These are phyloP conservation scores for Serranus cabrilla DNA, from an alignment of 2,797 vertebrate genomes.

Conservation along the genomic window DNA sequence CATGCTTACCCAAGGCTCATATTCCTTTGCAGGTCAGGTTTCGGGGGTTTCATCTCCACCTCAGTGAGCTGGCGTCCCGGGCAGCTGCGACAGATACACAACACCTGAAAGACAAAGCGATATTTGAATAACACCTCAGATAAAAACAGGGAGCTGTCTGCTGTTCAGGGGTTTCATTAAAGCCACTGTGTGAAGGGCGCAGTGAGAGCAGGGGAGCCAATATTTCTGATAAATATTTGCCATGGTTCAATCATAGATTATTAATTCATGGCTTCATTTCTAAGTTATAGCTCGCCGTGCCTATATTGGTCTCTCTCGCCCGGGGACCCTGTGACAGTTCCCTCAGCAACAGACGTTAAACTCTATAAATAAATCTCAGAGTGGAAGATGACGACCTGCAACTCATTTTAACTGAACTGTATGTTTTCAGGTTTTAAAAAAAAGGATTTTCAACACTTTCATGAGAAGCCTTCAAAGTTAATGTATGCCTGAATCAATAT, in stretches of 20 bases:
- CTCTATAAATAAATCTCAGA: slow-evolving; percentile 47
- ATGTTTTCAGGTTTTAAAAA: neutral
- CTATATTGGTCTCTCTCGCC: slow-evolving; percentile 23
- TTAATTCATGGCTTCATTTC: slow-evolving; percentile 62
- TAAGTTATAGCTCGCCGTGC: slow-evolving; percentile 30
- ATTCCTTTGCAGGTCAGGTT: slow-evolving; percentile 18
- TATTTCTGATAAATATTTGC: slow-evolving; percentile 59
- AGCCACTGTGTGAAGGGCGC: slow-evolving; percentile 3
- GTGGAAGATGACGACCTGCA: neutral
- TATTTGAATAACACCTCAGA: slow-evolving; percentile 53
- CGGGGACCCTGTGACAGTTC: slow-evolving; percentile 30
- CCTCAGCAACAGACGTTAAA: slow-evolving; percentile 49
- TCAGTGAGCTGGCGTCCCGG: neutral
- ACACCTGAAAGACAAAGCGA: slow-evolving; percentile 26
- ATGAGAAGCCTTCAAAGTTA: slow-evolving; percentile 18
- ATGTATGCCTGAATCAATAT: slow-evolving; percentile 27
- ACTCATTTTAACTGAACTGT: neutral
- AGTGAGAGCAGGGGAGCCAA: slow-evolving; percentile 25
- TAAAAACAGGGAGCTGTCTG: slow-evolving; percentile 40
- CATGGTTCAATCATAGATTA: slow-evolving; percentile 52
- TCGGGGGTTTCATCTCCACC: slow-evolving; percentile 11
- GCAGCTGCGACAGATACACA: neutral
- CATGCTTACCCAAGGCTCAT: neutral
- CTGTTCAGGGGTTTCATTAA: slow-evolving; percentile 45
- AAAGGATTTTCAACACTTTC: slow-evolving; percentile 5